Evolutionary conservation across 2,113 vertebrate genomes (phyloP), one percentile per base, ranked within the genome.

Genomic region (Varanus komodoensis): DNA sequence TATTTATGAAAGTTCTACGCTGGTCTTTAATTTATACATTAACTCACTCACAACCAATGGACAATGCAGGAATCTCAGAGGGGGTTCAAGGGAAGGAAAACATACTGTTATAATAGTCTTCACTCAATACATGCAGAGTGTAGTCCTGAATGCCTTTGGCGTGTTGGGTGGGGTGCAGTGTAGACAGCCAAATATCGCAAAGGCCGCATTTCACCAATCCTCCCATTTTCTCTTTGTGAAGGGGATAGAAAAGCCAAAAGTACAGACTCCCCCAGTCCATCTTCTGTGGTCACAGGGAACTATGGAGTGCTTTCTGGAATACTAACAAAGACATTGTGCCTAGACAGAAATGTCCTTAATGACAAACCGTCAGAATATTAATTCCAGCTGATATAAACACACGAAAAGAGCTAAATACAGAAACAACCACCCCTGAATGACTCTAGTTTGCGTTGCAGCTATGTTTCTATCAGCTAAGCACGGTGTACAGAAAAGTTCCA

Each of bases 1-100:
- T 92, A 91, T 84, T 93, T 80, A 86, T 82, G 61, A 67, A 21
- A 14, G 73, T 90, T 77, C 7, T 27, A 79, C 77, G 80, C 34
- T 21, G 79, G 23, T 88, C 89, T 84, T 75, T 74, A 64, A 9
- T 52, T 12, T 92, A 54, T 90, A 87, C 83, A 34, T 95, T 94
- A 95, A 93, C 86, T 32, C 82, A 83, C 88, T 81, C 52, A 71
- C 57, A 0, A 0, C 81, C 29, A 84, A 38, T 82, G 32, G 54
- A 87, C 27, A 92, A 84, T 0, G 25, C 38, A 44, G 23, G 79
- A 61, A 73, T 75, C 9, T 83, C 34, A 44, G n/a, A 82, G n/a
- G 29, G 25, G n/a, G 21, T n/a, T 54, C 12, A 64, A 77, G 29
- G 38, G 69, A 82, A 61, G 27, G 38, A 29, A 21, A 21, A 69